Evolutionary conservation across 2,888 invertebrate species (phyloP).

Genomic region (Epinotia nisella): DNA sequence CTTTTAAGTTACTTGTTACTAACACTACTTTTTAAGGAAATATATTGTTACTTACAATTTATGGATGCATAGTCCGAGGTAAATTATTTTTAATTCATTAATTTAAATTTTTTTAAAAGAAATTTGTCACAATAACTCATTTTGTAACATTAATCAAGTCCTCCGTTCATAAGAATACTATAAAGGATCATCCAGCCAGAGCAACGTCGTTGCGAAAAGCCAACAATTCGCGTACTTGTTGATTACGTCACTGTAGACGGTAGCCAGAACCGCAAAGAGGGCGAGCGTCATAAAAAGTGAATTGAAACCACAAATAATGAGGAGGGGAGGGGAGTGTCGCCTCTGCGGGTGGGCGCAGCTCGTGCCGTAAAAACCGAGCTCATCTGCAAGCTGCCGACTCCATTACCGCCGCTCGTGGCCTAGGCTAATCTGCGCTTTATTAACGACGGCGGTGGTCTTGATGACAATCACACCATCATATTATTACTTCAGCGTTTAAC

Average conservation of each 20-base stretch:
- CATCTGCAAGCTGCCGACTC: slow-evolving; percentile 74
- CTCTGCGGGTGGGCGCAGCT: slow-evolving; percentile 80
- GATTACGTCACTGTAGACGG: slow-evolving; percentile 63
- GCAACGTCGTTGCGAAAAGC: slow-evolving; percentile 38
- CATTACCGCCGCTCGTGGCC: slow-evolving; percentile 70
- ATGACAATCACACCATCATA: slow-evolving; percentile 52
- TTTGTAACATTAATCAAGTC: slow-evolving; percentile 52
- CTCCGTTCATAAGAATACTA: slow-evolving; percentile 51
- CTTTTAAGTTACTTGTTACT: no score
- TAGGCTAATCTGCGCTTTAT: slow-evolving; percentile 78
- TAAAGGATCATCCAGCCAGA: slow-evolving; percentile 34
- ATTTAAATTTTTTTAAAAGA: no score
- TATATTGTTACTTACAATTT: no score
- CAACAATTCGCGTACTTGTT: slow-evolving; percentile 48
- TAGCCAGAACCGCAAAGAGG: slow-evolving; percentile 70
- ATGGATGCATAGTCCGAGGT: no score
- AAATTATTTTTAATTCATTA: no score
- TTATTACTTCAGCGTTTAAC: slow-evolving; percentile 33
- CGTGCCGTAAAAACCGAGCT: slow-evolving; percentile 82
- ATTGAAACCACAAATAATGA: slow-evolving; percentile 84
- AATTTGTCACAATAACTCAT: slow-evolving; percentile 42
- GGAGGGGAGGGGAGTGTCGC: slow-evolving; percentile 69
- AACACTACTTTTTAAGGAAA: no score
- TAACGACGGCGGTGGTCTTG: slow-evolving; percentile 72
- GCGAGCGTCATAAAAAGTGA: slow-evolving; percentile 79